Conservation (phyloP, 2,113 vertebrate genomes). For the Pangasianodon hypophthalmus region DNA sequence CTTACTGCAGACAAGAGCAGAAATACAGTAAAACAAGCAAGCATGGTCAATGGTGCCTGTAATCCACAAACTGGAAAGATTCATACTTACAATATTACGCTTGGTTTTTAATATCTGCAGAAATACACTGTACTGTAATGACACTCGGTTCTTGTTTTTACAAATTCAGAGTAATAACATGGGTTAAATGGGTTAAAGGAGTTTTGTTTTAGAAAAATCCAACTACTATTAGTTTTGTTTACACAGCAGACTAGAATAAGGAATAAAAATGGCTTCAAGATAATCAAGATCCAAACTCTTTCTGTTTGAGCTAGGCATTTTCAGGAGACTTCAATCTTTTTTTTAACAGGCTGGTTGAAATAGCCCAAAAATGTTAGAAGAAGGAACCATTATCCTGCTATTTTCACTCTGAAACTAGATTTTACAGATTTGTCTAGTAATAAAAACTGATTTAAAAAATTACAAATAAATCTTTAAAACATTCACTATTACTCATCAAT, state of each 20-base stretch:
- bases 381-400: not conserved
- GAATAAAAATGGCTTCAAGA: not conserved
- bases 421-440: not conserved
- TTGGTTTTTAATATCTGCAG: not conserved
- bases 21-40: not conserved
- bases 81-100: no score
- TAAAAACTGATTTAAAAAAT: not conserved
- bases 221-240: not conserved
- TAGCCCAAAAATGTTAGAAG: not conserved
- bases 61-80: not conserved
- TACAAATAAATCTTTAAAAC: not conserved
- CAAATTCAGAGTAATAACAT: not conserved
- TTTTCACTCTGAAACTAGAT: not conserved
- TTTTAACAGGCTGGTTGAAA: not conserved
- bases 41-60: no score
- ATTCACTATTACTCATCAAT: not conserved
- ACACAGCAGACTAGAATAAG: not conserved
- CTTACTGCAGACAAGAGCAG: slow-evolving; percentile 76
- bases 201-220: not conserved
- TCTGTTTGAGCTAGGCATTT: not conserved
- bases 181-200: not conserved
- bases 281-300: not conserved
- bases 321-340: not conserved
- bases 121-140: not conserved
- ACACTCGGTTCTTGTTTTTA: not conserved